Evolutionary conservation across 2,113 vertebrate genomes (phyloP), one percentile per base, ranked within the genome.

Genomic region (Gymnogyps californianus): DNA sequence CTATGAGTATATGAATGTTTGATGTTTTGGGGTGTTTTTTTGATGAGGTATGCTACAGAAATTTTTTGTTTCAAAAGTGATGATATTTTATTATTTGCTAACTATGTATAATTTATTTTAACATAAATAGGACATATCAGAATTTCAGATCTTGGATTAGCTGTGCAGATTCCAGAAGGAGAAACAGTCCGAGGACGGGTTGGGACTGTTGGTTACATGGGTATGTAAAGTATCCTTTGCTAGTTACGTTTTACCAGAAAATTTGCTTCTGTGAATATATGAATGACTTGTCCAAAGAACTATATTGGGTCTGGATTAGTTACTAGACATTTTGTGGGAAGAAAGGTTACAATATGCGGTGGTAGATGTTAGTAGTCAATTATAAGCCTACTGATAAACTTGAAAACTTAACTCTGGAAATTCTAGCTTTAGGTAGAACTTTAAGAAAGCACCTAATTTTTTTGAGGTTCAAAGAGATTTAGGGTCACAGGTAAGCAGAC

Each of bases 181-280:
- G 98, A 98, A 96, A 98, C 97, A 2, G 98, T 99, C 92, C 98
- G 98, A 95, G 99, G 99, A 93, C 97, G 99, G 81, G 99, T 99
- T 46, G 99, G 99, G 34, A 99, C 99, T 4, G 98, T 99, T 54
- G 99, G 99, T 92, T 99, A 99, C 97, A 99, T 99, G 99, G 99
- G 99, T 99, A 97, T 44, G 98, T 97, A 79, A 58, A 57, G 11
- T 72, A 65, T 69, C 31, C 49, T 89, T 88, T 86, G 4, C 20
- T 80, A 57, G 14, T 77, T 92, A 38, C 1, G 2, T 55, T 81
- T 54, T 34, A 72, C 8, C 16, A 72, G 49, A 81, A 81, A 83
- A 36, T 9, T 88, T 65, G 4, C 19, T 80, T 70, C 44, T 74
- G 5, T 47, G 15, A 42, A 19, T n/a, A 8, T 26, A 25, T 59